Evolutionary conservation across 1,140 invertebrate genomes (phyloP).

Genomic region (Tetramorium simillimum): DNA sequence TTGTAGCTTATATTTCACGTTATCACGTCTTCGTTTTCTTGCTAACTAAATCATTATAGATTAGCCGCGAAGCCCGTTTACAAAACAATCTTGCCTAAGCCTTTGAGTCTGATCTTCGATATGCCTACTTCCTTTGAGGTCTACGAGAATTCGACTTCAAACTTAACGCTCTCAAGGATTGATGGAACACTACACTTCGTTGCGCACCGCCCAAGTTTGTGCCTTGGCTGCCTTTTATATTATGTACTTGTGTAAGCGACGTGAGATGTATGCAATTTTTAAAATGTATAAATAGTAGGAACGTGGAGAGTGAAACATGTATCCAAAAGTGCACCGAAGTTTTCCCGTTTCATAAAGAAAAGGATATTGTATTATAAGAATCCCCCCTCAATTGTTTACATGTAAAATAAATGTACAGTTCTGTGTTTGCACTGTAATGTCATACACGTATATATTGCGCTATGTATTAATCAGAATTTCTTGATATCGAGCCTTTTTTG

Average conservation of each 20-base stretch:
- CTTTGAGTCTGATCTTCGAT: slow-evolving; percentile 15
- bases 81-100: slow-evolving; percentile 58
- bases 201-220: slow-evolving; percentile 59
- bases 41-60: slow-evolving; percentile 55
- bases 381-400: background rate
- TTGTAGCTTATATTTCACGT: slow-evolving; percentile 66
- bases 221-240: slow-evolving; percentile 70
- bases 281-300: slow-evolving; percentile 23
- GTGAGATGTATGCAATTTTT: slow-evolving; percentile 29
- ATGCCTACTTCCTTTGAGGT: background rate
- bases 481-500: slow-evolving; percentile 18
- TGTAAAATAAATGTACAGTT: slow-evolving; percentile 50
- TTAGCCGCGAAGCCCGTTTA: slow-evolving; percentile 62
- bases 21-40: slow-evolving; percentile 58
- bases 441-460: background rate
- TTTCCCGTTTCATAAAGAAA: background rate
- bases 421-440: slow-evolving; percentile 6
- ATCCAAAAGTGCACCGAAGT: slow-evolving; percentile 25
- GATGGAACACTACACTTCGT: slow-evolving; percentile 14
- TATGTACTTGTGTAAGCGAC: slow-evolving; percentile 40
- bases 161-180: slow-evolving; percentile 6
- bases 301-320: slow-evolving; percentile 8
- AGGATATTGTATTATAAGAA: background rate
- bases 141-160: background rate
- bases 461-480: background rate